Percentiles rank a stretch among this genome's conserved stretches.
Evolutionary conservation across 2,888 invertebrate genomes (phyloP).

Genomic region (Troides oblongomaculatus): DNA sequence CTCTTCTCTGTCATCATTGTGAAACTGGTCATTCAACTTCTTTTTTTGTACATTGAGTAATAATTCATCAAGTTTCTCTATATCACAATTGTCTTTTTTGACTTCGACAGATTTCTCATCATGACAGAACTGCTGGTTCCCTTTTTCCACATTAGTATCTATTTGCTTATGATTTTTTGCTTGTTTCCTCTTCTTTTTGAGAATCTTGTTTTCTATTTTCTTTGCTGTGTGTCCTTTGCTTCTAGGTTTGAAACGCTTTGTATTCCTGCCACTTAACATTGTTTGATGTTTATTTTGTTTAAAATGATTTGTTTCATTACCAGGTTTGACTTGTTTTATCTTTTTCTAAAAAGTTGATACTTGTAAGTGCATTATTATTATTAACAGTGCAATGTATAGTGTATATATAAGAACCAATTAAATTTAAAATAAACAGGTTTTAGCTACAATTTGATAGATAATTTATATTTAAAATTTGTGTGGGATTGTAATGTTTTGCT

Average conservation of each 20-base stretch:
- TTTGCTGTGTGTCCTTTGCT: conserved; percentile 25
- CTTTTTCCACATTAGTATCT: conserved; percentile 8
- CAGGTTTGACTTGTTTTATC: not conserved
- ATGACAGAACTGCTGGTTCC: conserved; percentile 4
- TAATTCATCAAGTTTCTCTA: conserved; percentile 53
- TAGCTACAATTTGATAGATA: too few relatives aligned
- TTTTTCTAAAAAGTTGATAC: not conserved
- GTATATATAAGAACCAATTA: too few relatives aligned
- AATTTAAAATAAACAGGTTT: too few relatives aligned
- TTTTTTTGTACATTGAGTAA: conserved; percentile 56
- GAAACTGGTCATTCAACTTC: conserved; percentile 49
- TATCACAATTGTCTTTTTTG: conserved; percentile 41
- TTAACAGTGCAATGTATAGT: too few relatives aligned
- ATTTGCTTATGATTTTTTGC: conserved; percentile 31
- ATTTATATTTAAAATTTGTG: too few relatives aligned
- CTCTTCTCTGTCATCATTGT: conserved; percentile 49
- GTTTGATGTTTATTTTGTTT: conserved; percentile 1
- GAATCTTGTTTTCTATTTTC: conserved; percentile 32
- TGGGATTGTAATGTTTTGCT: too few relatives aligned
- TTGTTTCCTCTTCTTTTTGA: conserved; percentile 29
- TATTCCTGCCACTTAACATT: not conserved
- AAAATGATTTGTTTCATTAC: not conserved
- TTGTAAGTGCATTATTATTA: too few relatives aligned
- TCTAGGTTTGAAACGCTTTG: conserved; percentile 23
- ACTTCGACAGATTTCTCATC: conserved; percentile 31